Conservation (phyloP, 1,140 invertebrate species). For the Pomacea maculata region DNA sequence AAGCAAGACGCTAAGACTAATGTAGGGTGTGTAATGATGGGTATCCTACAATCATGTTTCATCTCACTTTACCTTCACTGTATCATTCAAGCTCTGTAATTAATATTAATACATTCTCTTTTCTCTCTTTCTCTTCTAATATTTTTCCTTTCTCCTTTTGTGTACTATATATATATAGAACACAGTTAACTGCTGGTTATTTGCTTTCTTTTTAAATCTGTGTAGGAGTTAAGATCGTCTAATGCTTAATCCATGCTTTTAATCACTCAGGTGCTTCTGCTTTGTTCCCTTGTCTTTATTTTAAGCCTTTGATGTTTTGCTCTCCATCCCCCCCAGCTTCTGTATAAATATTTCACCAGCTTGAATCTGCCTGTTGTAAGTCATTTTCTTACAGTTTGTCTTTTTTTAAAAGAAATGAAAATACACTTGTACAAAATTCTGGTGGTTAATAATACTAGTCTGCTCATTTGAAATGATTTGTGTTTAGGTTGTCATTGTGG, state of each 20-base stretch:
- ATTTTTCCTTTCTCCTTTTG: neutral
- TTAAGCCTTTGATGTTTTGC: neutral
- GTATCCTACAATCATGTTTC: neutral
- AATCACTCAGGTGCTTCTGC: neutral
- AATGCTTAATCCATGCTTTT: neutral
- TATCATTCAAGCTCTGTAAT: too few species aligned
- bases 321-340: too few species aligned
- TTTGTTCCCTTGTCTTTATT: neutral
- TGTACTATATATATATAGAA: too few species aligned
- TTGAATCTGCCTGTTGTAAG: too few species aligned
- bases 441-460: neutral
- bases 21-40: neutral
- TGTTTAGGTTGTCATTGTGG: neutral
- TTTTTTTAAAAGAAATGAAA: neutral
- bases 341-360: too few species aligned
- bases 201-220: too few species aligned
- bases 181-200: too few species aligned
- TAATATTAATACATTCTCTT: too few species aligned
- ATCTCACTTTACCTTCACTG: neutral
- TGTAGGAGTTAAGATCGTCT: too few species aligned
- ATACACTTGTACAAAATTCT: neutral
- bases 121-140: neutral
- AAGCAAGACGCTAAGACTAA: neutral
- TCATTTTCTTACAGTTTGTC: too few species aligned
- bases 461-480: neutral